Conservation (phyloP, 2,113 vertebrate genomes). For the Coracopsis vasa region DNA sequence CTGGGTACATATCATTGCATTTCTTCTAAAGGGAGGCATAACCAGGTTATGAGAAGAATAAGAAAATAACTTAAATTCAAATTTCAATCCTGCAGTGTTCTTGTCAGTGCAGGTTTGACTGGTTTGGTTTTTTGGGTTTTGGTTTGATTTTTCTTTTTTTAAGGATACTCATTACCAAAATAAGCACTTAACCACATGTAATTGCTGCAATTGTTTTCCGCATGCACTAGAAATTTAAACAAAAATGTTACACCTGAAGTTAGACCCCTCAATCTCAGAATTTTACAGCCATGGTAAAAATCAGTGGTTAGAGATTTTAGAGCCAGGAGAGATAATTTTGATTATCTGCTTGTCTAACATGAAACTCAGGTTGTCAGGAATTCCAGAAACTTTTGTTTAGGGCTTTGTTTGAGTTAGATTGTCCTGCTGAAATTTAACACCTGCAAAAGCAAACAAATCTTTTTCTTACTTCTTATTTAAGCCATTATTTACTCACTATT, state of each 20-base stretch:
- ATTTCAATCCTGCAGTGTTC: not conserved
- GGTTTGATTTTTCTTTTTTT: not conserved
- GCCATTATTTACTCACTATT: constrained; percentile 34
- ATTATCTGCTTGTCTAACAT: constrained; percentile 32
- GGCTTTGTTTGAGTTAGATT: constrained; percentile 59
- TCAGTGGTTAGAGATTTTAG: not conserved
- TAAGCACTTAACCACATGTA: not conserved
- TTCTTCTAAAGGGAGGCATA: not conserved
- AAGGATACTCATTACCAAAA: not conserved
- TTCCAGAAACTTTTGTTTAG: constrained; percentile 50
- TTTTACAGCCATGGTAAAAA: not conserved
- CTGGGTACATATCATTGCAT: not conserved
- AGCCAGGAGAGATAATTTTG: constrained; percentile 17
- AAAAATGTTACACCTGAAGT: not conserved
- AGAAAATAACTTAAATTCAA: not conserved
- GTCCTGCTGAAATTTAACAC: constrained; percentile 59
- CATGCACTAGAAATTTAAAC: not conserved
- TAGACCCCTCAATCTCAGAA: not conserved
- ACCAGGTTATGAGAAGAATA: not conserved
- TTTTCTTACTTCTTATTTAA: constrained; percentile 44
- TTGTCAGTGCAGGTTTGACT: not conserved
- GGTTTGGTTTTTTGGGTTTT: not conserved
- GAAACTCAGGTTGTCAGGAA: constrained; percentile 44
- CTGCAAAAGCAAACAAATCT: constrained; percentile 44
- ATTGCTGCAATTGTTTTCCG: not conserved